Evolutionary conservation across 2,797 vertebrate species (phyloP), one percentile per base, ranked within the genome.

Genomic region (Anabas testudineus): DNA sequence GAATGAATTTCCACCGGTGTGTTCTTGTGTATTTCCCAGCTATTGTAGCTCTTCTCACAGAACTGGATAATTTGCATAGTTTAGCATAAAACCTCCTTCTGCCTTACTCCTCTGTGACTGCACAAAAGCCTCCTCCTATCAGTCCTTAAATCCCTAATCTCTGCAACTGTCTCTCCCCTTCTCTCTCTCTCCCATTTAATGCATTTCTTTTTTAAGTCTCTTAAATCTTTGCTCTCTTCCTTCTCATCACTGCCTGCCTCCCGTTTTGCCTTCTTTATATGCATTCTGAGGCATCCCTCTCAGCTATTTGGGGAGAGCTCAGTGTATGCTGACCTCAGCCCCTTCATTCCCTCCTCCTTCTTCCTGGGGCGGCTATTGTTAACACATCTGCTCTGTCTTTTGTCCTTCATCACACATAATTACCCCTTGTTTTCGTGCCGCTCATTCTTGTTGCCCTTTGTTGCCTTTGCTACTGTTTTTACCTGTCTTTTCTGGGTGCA

Each of bases 71-170:
- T 95, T 94, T 92, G 84, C 93, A 94, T 94, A 94, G 90, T 92
- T 95, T 94, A 93, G 88, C 91, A 94, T 93, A 92, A 94, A 92
- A 88, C 85, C 87, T 87, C 82, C 84, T 78, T 86, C 82, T 87
- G 81, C 74, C 49, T 84, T 87, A 81, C 88, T 85, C 88, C 89
- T 88, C 88, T 90, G 90, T 85, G 91, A 82, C 90, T 90, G 85
- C 88, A 92, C 87, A 93, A 93, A 92, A 91, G 91, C 87, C 85
- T 88, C 83, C 81, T 85, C 86, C 91, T 92, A 92, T 94, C 93
- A 86, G 71, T 88, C 85, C 86, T 85, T 85, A 90, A 93, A 93
- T 94, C 92, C 90, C 70, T 92, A 91, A 93, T 93, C 90, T 93
- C 83, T 84, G 79, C 82, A 86, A 84, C 80, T 86, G 78, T 88